phyloP scores from a whole-genome alignment of 2,113 vertebrate genomes.

The Ifrita kowaldi region DNA sequence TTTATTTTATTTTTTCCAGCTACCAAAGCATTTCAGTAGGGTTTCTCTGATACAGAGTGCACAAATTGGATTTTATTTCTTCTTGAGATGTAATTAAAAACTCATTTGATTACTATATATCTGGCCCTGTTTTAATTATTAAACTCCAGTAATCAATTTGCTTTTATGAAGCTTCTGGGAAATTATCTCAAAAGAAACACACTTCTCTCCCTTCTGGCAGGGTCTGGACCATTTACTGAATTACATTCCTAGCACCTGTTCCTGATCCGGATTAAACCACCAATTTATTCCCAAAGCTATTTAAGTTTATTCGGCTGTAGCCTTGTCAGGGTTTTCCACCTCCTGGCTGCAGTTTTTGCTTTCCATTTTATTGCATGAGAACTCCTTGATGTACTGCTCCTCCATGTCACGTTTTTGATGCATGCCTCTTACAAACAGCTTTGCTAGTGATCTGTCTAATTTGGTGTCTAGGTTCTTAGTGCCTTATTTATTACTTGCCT shows the following conservation, averaged over 20 bases:
- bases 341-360: constrained; percentile 41
- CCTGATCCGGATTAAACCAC: constrained; percentile 73
- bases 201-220: constrained; percentile 79
- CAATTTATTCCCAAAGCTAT: constrained; percentile 69
- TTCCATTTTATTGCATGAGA: constrained; percentile 36
- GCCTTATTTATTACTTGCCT: background rate
- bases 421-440: background rate
- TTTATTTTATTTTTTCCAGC: constrained; percentile 70
- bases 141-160: constrained; percentile 80
- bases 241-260: constrained; percentile 76
- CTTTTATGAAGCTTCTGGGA: constrained; percentile 85
- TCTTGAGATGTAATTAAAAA: constrained; percentile 80
- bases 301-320: constrained; percentile 70
- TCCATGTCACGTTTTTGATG: background rate
- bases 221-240: constrained; percentile 75
- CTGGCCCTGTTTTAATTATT: constrained; percentile 77
- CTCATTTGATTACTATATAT: constrained; percentile 82
- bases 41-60: constrained; percentile 69
- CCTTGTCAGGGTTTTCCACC: constrained; percentile 41
- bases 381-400: background rate
- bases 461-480: background rate
- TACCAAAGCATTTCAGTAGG: constrained; percentile 71
- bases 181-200: constrained; percentile 81
- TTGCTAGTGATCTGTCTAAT: background rate
- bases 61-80: constrained; percentile 76